Evolutionary conservation across 2,888 invertebrate genomes (phyloP).

Genomic region (Strigamia transsilvanica): DNA sequence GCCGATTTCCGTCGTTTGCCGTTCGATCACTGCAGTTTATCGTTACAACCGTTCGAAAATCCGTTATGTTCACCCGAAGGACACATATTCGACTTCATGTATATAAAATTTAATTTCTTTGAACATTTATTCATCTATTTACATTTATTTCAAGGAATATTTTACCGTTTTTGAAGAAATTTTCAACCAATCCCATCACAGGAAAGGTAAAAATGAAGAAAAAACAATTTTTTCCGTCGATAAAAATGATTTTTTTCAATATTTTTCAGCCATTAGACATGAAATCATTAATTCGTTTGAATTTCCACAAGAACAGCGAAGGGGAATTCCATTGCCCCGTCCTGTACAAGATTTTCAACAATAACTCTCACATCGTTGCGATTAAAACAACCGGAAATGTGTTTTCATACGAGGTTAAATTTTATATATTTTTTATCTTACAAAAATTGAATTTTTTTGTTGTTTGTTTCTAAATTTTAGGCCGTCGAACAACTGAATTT

Average conservation of each 20-base stretch:
- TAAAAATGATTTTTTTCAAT: conserved; percentile 52
- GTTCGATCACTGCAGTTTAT: conserved; percentile 89
- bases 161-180: conserved; percentile 85
- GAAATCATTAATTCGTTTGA: conserved; percentile 83
- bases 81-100: conserved; percentile 89
- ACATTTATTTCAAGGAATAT: conserved; percentile 69
- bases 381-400: conserved; percentile 93
- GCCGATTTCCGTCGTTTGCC: conserved; percentile 87
- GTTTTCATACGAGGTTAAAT: conserved; percentile 87
- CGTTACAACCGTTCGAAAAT: conserved; percentile 88
- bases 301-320: conserved; percentile 85
- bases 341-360: conserved; percentile 88
- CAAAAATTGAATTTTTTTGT: too few species aligned
- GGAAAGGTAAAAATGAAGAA: conserved; percentile 72
- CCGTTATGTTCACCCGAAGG: conserved; percentile 92
- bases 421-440: conserved; percentile 50
- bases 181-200: conserved; percentile 91
- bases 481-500: conserved; percentile 95
- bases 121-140: background rate
- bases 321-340: conserved; percentile 91
- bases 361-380: conserved; percentile 92
- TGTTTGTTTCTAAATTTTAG: too few species aligned
- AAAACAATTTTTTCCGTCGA: background rate
- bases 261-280: conserved; percentile 76
- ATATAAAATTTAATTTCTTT: conserved; percentile 52